phyloP scores from a whole-genome alignment of 2,113 vertebrate species.

The Pteropus alecto region DNA sequence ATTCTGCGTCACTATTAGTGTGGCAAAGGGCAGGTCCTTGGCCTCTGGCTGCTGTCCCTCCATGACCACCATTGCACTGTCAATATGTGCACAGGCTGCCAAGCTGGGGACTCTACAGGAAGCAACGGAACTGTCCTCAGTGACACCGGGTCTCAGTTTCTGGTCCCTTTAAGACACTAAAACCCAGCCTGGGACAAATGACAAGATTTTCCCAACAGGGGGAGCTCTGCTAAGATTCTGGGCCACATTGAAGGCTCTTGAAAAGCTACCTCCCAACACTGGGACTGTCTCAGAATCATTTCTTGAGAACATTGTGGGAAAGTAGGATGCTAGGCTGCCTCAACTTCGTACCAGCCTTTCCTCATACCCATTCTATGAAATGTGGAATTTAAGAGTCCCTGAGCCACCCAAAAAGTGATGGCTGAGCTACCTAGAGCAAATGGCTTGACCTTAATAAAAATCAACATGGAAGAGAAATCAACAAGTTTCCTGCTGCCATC shows the following conservation, averaged over 20 bases:
- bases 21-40: neutral
- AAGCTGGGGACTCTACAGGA: neutral
- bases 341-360: neutral
- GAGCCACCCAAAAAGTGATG: neutral
- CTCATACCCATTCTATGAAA: neutral
- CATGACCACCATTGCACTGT: no score
- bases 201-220: neutral
- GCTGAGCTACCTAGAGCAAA: neutral
- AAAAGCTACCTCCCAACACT: neutral
- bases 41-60: neutral
- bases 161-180: neutral
- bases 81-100: neutral
- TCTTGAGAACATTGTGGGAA: neutral
- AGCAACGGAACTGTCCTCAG: neutral
- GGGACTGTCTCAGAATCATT: neutral
- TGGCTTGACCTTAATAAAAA: neutral
- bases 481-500: slow-evolving; percentile 68
- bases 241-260: neutral
- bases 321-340: neutral
- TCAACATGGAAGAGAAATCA: neutral
- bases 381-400: neutral
- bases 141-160: neutral
- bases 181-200: neutral
- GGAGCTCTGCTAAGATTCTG: neutral
- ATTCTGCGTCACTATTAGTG: neutral